phyloP scores from a whole-genome alignment of 2,888 invertebrate species.

The Micropterix aruncella region DNA sequence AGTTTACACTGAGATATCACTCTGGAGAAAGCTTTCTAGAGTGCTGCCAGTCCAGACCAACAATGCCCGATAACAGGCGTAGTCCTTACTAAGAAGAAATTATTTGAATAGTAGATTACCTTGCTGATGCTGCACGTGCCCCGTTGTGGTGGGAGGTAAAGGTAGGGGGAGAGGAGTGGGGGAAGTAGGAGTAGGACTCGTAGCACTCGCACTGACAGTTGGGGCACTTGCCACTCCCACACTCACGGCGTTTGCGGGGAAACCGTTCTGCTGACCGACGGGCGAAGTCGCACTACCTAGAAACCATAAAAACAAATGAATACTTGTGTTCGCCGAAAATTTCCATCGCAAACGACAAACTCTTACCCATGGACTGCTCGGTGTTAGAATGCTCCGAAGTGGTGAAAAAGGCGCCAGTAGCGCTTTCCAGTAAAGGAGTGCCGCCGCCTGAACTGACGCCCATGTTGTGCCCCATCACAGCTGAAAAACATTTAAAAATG shows the following conservation, averaged over 20 bases:
- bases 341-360: no score
- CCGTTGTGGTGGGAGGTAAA: constrained; percentile 19
- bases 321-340: no score
- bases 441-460: constrained; percentile 32
- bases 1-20: no score
- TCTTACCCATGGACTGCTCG: constrained; percentile 10
- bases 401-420: constrained; percentile 28
- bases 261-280: constrained; percentile 25
- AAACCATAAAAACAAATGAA: no score
- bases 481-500: no score
- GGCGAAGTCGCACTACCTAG: constrained; percentile 15
- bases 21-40: no score
- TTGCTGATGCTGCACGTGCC: constrained; percentile 11
- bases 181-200: constrained; percentile 21
- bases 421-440: constrained; percentile 30
- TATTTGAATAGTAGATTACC: no score
- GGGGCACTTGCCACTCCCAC: constrained; percentile 14
- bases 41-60: no score
- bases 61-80: no score
- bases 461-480: constrained; percentile 26
- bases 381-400: constrained; percentile 23
- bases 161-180: constrained; percentile 26
- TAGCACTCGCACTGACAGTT: not conserved
- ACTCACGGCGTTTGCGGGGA: constrained; percentile 15
- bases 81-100: no score